Percentiles rank a stretch among this genome's conserved stretches.
These are phyloP conservation scores for Pseudomyrmex sp. DNA, from an alignment of 1,140 invertebrate species.

Conservation along the genomic window DNA sequence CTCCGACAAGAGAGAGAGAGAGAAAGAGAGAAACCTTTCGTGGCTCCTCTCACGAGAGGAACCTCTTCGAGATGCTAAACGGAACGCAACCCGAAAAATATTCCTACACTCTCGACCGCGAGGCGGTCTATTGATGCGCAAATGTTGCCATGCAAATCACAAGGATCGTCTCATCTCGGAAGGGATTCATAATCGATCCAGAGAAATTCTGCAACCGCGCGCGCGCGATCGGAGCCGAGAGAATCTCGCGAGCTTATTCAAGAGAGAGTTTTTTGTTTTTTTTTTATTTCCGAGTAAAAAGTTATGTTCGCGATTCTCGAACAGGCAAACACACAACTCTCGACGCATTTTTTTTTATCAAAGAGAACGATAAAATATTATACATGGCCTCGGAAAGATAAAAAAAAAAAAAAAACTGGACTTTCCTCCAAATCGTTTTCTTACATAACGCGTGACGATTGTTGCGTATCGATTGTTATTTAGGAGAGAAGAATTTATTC, in stretches of 20 bases:
- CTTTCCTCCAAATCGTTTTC: no score
- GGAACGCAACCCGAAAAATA: conserved; percentile 30
- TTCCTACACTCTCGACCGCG: conserved; percentile 9
- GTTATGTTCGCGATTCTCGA: no score
- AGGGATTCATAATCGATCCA: neutral
- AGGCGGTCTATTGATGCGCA: conserved; percentile 15
- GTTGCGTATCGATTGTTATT: no score
- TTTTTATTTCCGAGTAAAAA: neutral
- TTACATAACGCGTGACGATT: no score
- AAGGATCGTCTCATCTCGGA: conserved; percentile 3
- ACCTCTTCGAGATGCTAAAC: conserved; percentile 26
- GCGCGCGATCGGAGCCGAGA: neutral
- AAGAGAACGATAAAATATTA: no score
- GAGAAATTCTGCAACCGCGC: neutral
- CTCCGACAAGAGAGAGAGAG: conserved; percentile 18
- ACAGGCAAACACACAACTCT: no score
- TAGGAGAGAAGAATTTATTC: no score
- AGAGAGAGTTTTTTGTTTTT: no score
- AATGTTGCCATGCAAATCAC: conserved; percentile 19
- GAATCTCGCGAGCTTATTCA: no score
- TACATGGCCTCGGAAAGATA: no score
- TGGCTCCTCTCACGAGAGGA: conserved; percentile 8
- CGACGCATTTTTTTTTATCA: no score
- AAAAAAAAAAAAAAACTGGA: no score
- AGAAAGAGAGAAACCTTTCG: conserved; percentile 10